Evolutionary conservation across 2,113 vertebrate genomes (phyloP).

Genomic region (Ia io): DNA sequence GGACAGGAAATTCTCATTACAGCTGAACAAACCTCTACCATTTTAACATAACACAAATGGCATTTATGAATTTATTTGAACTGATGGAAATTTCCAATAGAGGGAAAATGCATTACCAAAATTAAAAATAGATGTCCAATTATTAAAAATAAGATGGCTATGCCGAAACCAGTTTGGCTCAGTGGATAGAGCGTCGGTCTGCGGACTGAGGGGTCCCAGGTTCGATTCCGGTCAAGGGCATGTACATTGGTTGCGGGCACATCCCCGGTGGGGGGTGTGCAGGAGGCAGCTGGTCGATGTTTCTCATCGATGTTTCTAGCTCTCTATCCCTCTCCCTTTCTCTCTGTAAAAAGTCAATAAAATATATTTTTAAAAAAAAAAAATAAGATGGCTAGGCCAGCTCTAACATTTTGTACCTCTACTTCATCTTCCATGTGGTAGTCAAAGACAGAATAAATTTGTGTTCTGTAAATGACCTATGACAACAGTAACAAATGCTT

Average conservation of each 20-base stretch:
- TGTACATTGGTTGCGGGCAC: too few species aligned
- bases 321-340: too few species aligned
- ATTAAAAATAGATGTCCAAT: slow-evolving; percentile 50
- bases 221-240: too few species aligned
- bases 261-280: too few species aligned
- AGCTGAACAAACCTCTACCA: slow-evolving; percentile 53
- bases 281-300: too few species aligned
- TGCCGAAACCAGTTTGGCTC: background rate
- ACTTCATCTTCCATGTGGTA: background rate
- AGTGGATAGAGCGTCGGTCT: too few species aligned
- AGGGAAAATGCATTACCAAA: slow-evolving; percentile 27
- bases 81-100: slow-evolving; percentile 51
- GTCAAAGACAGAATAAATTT: slow-evolving; percentile 46
- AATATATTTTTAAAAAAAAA: background rate
- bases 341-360: too few species aligned
- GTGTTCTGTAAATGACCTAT: background rate
- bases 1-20: slow-evolving; percentile 59
- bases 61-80: slow-evolving; percentile 49
- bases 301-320: too few species aligned
- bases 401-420: slow-evolving; percentile 39
- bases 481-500: background rate
- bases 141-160: slow-evolving; percentile 23
- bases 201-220: too few species aligned
- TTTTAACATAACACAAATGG: slow-evolving; percentile 40
- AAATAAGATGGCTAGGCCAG: background rate